Evolutionary conservation across 2,888 invertebrate species (phyloP).

Genomic region (Agrotis clavis): DNA sequence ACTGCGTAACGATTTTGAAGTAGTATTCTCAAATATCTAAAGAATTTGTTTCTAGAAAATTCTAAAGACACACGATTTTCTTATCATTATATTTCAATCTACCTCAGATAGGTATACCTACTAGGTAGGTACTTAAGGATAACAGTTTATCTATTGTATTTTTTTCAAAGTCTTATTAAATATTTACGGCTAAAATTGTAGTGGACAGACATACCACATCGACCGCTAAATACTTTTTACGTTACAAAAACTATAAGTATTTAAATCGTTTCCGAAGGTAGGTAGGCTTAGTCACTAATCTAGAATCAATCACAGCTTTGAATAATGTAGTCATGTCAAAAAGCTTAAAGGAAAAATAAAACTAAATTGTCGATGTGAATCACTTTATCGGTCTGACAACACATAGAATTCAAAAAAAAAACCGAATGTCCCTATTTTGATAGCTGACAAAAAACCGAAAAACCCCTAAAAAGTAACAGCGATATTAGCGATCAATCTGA

Average conservation of each 20-base stretch:
- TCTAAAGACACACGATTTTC: not conserved
- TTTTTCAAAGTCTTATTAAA: not conserved
- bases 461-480: conserved; percentile 63
- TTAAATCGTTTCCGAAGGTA: conserved; percentile 17
- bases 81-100: not conserved
- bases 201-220: not conserved
- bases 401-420: conserved; percentile 9
- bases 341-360: not conserved
- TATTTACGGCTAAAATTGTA: conserved; percentile 9
- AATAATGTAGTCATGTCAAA: conserved; percentile 17
- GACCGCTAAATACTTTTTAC: not conserved
- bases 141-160: too few relatives aligned
- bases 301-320: conserved; percentile 34
- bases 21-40: too few relatives aligned
- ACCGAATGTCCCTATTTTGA: conserved; percentile 30
- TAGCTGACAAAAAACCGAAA: conserved; percentile 34
- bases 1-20: too few relatives aligned
- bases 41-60: too few relatives aligned
- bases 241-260: not conserved
- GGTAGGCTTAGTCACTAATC: conserved; percentile 21
- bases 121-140: too few relatives aligned
- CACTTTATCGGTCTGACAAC: not conserved
- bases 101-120: not conserved
- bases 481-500: conserved; percentile 77
- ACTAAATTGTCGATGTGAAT: conserved; percentile 5